Evolutionary conservation across 2,888 invertebrate species (phyloP).

Genomic region (Julus scanicus): DNA sequence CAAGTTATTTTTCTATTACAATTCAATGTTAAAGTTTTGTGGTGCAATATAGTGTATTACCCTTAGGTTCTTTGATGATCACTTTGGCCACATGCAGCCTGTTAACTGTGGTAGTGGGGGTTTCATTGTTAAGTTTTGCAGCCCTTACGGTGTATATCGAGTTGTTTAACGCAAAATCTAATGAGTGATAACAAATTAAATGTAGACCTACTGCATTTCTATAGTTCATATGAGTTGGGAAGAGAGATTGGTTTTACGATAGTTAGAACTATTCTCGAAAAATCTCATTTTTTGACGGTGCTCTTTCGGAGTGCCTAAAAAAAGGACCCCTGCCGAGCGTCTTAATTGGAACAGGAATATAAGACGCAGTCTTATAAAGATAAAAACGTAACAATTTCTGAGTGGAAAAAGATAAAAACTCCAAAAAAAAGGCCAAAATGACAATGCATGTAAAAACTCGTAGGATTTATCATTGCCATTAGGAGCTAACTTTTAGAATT

Average conservation of each 20-base stretch:
- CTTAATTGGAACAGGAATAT: constrained; percentile 39
- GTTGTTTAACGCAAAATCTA: background rate
- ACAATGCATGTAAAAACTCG: constrained; percentile 17
- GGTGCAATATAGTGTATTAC: background rate
- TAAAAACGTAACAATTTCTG: background rate
- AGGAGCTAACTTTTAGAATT: background rate
- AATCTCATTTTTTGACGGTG: background rate
- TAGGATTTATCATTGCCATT: constrained; percentile 15
- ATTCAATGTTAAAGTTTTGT: background rate
- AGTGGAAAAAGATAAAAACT: constrained; percentile 36
- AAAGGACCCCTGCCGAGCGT: background rate
- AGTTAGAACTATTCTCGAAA: background rate
- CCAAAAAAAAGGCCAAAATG: constrained; percentile 6
- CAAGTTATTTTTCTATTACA: background rate
- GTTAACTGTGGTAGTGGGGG: background rate
- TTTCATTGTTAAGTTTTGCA: background rate
- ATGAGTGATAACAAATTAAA: constrained; percentile 30
- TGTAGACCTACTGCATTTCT: constrained; percentile 1
- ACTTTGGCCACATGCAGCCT: background rate
- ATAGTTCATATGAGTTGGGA: background rate
- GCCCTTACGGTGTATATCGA: background rate
- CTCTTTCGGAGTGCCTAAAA: background rate
- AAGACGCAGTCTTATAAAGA: constrained; percentile 16
- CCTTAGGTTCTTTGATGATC: background rate
- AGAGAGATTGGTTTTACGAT: constrained; percentile 26